These are phyloP conservation scores for Ips nitidus DNA, from an alignment of 1,140 invertebrate species.

Conservation along the genomic window DNA sequence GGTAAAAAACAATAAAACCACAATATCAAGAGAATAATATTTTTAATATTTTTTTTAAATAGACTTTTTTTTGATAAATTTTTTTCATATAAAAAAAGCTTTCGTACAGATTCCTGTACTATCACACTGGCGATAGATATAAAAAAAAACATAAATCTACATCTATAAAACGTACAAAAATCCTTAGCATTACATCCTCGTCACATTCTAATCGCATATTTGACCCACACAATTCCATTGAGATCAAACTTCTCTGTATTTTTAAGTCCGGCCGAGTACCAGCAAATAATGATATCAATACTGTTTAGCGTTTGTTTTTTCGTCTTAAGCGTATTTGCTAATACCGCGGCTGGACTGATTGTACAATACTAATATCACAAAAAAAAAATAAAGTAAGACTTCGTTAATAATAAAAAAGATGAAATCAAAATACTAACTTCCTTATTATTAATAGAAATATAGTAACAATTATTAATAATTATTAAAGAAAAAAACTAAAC, in stretches of 20 bases:
- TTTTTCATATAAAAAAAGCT: conserved; percentile 33
- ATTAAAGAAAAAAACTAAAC: conserved; percentile 19
- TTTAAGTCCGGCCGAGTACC: conserved; percentile 2
- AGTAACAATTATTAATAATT: conserved; percentile 22
- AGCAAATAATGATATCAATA: conserved; percentile 20
- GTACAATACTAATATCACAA: conserved; percentile 30
- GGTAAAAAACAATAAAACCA: conserved; percentile 10
- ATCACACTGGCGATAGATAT: conserved; percentile 30
- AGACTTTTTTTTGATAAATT: conserved; percentile 23
- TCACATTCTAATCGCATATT: conserved; percentile 20
- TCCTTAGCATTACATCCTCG: conserved; percentile 26
- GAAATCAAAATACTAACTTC: conserved; percentile 28
- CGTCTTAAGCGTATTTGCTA: conserved; percentile 6
- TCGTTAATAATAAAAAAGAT: conserved; percentile 14
- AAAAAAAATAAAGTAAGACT: conserved; percentile 20
- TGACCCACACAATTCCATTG: conserved; percentile 15
- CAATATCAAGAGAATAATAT: conserved; percentile 17
- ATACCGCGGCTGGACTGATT: conserved; percentile 13
- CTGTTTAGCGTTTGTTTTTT: not conserved
- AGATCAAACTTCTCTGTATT: conserved; percentile 23
- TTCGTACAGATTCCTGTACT: conserved; percentile 32
- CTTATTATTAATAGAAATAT: conserved; percentile 7
- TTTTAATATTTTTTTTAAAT: conserved; percentile 21
- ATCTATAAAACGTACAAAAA: conserved; percentile 33
- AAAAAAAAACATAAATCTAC: conserved; percentile 27